Evolutionary conservation across 2,797 vertebrate species (phyloP), one percentile per base, ranked within the genome.

Genomic region (Botia kubotai): DNA sequence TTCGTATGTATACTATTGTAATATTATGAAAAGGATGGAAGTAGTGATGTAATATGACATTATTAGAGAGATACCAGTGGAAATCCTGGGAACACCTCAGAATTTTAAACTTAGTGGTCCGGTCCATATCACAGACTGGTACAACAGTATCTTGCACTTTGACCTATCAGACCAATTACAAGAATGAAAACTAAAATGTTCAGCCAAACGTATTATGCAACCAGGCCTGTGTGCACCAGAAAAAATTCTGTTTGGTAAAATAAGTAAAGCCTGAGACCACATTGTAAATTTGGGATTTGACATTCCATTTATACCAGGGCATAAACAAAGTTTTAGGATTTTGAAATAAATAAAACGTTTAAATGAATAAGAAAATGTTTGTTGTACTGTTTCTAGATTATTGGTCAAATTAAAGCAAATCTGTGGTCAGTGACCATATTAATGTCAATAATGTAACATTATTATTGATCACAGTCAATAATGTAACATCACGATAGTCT

Each of bases 31-130:
- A 46, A 46, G 39, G 39, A 69, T 48, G 19, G 48, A 29, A n/a
- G 14, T 11, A 55, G 7, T 62, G 60, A 50, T 19, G 46, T 50
- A 16, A 33, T 36, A 21, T 53, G 23, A 63, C 26, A 36, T 75
- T 12, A 39, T 48, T 17, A 16, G 26, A 65, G 43, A 65, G 72
- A 74, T 62, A 62, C 6, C 57, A 17, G 21, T 50, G 57, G 4
- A 19, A 63, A 58, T 46, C 23, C 55, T 58, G 71, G n/a, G 33
- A 8, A 21, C 39, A 29, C 4, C 8, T 46, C 33, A 13, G 19
- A 26, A 8, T 75, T 12, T 48, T 75, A 50, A 75, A 63, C 72
- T 63, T 43, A 19, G 71, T 5, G 66, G 71, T 39, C 53, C 43
- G 53, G 29, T 60, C 11, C 74, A 16, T 53, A 10, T 65, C 73